Evolutionary conservation across 2,888 invertebrate species (phyloP).

Genomic region (Zaprionus lineosus): DNA sequence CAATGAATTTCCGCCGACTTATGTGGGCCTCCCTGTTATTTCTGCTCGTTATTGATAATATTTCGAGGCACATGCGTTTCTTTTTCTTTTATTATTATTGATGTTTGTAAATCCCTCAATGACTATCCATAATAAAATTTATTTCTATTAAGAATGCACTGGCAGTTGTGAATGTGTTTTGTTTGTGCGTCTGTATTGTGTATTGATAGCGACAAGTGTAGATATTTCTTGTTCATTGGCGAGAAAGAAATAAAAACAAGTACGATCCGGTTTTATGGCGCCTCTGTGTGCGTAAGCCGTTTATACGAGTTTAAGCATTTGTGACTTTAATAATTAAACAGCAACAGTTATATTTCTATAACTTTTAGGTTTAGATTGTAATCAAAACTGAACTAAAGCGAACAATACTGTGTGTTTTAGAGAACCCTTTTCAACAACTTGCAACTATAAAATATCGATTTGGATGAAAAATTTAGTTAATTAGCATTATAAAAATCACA

Average conservation of each 20-base stretch:
- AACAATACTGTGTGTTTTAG: constrained; percentile 17
- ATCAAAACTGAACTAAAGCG: too few relatives aligned
- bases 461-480: constrained; percentile 42
- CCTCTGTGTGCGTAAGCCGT: constrained; percentile 27
- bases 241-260: constrained; percentile 33
- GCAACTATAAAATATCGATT: constrained; percentile 28
- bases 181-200: background rate
- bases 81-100: too few relatives aligned
- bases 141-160: constrained; percentile 10
- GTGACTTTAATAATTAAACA: constrained; percentile 20
- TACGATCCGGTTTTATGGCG: constrained; percentile 45
- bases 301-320: background rate
- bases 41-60: too few relatives aligned
- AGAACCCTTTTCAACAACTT: constrained; percentile 20
- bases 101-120: constrained; percentile 43
- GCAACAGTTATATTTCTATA: background rate
- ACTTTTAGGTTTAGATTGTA: too few relatives aligned
- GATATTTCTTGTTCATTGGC: constrained; percentile 9
- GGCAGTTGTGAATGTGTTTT: background rate
- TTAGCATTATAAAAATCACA: constrained; percentile 68
- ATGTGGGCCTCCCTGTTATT: too few relatives aligned
- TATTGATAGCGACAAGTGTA: background rate
- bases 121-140: constrained; percentile 29
- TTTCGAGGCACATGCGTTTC: too few relatives aligned
- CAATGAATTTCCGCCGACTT: constrained; percentile 35